Evolutionary conservation across 2,113 vertebrate species (phyloP).

Genomic region (Eonycteris spelaea): DNA sequence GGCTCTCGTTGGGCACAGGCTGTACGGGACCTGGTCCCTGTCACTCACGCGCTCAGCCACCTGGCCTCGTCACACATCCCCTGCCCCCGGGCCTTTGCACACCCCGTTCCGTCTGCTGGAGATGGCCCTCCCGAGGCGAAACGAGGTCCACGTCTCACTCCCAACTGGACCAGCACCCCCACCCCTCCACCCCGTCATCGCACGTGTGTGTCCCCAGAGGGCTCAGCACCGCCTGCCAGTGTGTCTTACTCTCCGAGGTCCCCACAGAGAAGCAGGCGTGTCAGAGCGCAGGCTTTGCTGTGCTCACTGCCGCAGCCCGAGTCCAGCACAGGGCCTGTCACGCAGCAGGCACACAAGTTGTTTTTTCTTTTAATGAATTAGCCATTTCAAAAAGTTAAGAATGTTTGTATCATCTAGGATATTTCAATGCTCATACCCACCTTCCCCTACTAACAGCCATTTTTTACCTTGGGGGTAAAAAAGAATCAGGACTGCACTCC

Average conservation of each 20-base stretch:
- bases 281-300: neutral
- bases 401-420: neutral
- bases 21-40: neutral
- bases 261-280: neutral
- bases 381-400: neutral
- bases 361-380: neutral
- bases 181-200: neutral
- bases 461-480: neutral
- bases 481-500: neutral
- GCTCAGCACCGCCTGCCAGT: neutral
- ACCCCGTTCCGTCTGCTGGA: neutral
- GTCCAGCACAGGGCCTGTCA: neutral
- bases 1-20: no score
- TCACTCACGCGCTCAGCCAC: rapidly evolving
- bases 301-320: neutral
- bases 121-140: neutral
- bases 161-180: neutral
- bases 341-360: neutral
- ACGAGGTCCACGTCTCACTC: neutral
- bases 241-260: neutral
- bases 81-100: neutral
- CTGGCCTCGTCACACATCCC: no score
- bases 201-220: neutral
- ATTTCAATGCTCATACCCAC: neutral
- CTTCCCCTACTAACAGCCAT: neutral